These are phyloP conservation scores for Malurus melanocephalus DNA, from an alignment of 2,113 vertebrate species.

Conservation along the genomic window DNA sequence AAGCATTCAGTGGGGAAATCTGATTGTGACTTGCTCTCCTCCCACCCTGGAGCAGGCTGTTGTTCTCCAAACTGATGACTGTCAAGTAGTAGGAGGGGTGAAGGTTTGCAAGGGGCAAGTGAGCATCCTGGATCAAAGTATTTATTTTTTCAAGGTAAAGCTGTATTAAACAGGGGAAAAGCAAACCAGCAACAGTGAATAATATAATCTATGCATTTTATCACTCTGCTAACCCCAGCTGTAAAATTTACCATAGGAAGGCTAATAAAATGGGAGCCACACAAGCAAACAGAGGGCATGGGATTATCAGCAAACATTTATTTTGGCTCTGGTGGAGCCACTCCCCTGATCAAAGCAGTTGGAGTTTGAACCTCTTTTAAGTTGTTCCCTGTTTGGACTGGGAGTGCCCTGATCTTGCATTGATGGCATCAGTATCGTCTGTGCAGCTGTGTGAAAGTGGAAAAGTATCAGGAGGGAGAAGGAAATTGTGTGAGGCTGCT, in stretches of 20 bases:
- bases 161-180: not conserved
- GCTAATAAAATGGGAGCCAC: slow-evolving; percentile 37
- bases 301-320: slow-evolving; percentile 53
- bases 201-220: slow-evolving; percentile 28
- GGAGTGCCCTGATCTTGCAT: not conserved
- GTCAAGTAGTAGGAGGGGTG: not conserved
- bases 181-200: not conserved
- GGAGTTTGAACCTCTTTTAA: slow-evolving; percentile 49
- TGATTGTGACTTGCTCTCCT: not conserved
- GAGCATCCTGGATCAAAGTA: not conserved
- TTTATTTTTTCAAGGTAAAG: not conserved
- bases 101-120: not conserved
- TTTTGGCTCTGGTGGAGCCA: slow-evolving; percentile 41
- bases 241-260: slow-evolving; percentile 44
- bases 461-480: not conserved
- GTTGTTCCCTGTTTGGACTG: not conserved
- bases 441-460: not conserved
- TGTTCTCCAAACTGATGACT: not conserved
- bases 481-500: not conserved
- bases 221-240: slow-evolving; percentile 22
- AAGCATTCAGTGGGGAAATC: not conserved
- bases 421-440: not conserved
- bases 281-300: not conserved
- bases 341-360: slow-evolving; percentile 9
- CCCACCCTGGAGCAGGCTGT: not conserved